These are phyloP conservation scores for Alcedo quadribrachys DNA, from an alignment of 2,797 vertebrate genomes.

Conservation along the genomic window DNA sequence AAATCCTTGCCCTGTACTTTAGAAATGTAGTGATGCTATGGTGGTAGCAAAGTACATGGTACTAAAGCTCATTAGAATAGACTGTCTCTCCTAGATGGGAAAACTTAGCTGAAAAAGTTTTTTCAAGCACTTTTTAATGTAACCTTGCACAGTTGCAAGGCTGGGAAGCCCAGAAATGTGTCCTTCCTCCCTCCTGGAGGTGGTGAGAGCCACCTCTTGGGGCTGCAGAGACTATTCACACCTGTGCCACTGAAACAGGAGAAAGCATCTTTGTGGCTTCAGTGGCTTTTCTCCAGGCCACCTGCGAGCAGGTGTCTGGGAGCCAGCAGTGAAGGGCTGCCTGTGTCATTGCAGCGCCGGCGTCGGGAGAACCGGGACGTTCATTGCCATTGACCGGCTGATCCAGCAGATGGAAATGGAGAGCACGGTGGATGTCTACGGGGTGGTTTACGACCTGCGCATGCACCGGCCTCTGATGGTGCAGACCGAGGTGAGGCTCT, in stretches of 20 bases:
- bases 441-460: constrained; percentile 89
- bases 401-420: constrained; percentile 95
- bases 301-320: not conserved
- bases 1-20: not conserved
- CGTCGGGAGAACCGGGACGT: constrained; percentile 94
- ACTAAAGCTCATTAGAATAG: not conserved
- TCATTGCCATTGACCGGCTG: constrained; percentile 91
- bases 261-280: not conserved
- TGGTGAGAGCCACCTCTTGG: not conserved
- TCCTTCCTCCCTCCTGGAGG: not conserved
- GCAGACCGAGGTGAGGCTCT: constrained; percentile 90
- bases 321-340: not conserved
- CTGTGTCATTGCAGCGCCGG: constrained; percentile 83
- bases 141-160: not conserved
- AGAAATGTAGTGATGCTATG: rapidly evolving
- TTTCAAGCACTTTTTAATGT: not conserved
- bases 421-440: constrained; percentile 86
- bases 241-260: not conserved
- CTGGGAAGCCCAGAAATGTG: not conserved
- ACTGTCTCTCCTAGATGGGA: not conserved
- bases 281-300: not conserved
- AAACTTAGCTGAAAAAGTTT: not conserved
- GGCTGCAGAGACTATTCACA: not conserved
- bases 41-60: not conserved
- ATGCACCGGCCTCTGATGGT: constrained; percentile 96